Percentiles rank a stretch among this genome's conserved stretches.
These are phyloP conservation scores for Sinotaia quadrata DNA, from an alignment of 2,888 invertebrate genomes.

Conservation along the genomic window DNA sequence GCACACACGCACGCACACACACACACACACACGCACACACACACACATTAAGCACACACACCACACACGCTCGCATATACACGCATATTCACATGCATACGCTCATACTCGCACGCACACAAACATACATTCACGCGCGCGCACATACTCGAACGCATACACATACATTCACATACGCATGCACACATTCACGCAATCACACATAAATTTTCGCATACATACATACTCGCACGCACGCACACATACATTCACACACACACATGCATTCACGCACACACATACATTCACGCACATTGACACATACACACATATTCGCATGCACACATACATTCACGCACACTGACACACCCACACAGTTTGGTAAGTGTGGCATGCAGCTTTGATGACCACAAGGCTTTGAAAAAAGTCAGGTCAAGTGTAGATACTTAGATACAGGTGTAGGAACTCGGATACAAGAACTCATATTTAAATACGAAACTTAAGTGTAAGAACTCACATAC, in stretches of 20 bases:
- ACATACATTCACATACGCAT: background rate
- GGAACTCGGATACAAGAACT: background rate
- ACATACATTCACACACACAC: background rate
- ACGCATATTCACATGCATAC: background rate
- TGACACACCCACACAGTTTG: slow-evolving; percentile 1
- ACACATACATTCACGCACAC: slow-evolving; percentile 3
- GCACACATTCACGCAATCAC: background rate
- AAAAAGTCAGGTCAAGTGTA: background rate
- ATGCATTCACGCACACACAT: background rate
- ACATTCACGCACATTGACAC: background rate
- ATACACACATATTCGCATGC: background rate
- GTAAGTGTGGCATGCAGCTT: background rate
- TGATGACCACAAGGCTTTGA: background rate
- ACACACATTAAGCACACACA: background rate
- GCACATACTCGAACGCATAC: background rate
- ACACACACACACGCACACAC: background rate
- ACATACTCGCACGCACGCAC: background rate
- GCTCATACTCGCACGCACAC: background rate
- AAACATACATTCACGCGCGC: background rate
- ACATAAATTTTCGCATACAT: background rate
- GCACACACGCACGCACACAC: background rate
- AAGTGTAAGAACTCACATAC: too few species aligned
- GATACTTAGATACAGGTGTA: background rate
- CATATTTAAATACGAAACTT: too few species aligned
- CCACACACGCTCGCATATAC: background rate